Evolutionary conservation across 2,113 vertebrate genomes (phyloP).

Genomic region (Halichoeres trimaculatus): DNA sequence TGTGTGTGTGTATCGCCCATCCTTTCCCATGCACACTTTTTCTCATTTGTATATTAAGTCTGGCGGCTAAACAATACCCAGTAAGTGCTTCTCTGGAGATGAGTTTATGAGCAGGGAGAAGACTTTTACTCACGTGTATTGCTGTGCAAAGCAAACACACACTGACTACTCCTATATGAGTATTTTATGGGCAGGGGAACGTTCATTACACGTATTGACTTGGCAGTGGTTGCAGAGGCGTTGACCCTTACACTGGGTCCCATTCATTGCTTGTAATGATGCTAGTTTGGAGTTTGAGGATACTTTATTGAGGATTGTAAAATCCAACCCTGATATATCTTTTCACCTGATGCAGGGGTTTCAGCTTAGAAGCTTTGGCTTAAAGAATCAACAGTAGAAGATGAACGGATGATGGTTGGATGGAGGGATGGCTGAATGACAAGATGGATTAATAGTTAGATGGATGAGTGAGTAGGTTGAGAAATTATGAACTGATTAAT

Average conservation of each 20-base stretch:
- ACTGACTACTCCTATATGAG: conserved; percentile 33
- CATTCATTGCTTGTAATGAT: conserved; percentile 48
- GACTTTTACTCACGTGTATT: conserved; percentile 62
- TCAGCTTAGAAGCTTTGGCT: background rate
- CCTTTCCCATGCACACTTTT: conserved; percentile 67
- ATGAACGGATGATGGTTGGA: conserved; percentile 1
- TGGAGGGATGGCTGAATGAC: conserved; percentile 2
- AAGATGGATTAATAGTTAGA: conserved; percentile 5
- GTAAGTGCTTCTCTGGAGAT: conserved; percentile 71
- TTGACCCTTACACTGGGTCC: conserved; percentile 37
- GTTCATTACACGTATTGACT: conserved; percentile 69
- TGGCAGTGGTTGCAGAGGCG: conserved; percentile 45
- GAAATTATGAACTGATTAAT: too few species aligned
- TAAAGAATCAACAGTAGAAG: background rate
- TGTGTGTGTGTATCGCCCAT: conserved; percentile 52
- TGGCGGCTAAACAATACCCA: conserved; percentile 75
- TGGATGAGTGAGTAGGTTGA: background rate
- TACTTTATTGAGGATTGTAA: conserved; percentile 46
- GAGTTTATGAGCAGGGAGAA: conserved; percentile 67
- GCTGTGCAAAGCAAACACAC: conserved; percentile 49
- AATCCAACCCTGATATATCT: conserved; percentile 8
- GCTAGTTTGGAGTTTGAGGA: conserved; percentile 31
- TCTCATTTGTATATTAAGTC: conserved; percentile 82
- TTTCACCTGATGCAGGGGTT: conserved; percentile 17
- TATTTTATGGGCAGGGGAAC: conserved; percentile 61